Percentiles rank a stretch among this genome's conserved stretches.
Evolutionary conservation across 2,797 vertebrate species (phyloP).

Genomic region (Neopelma chrysocephalum): DNA sequence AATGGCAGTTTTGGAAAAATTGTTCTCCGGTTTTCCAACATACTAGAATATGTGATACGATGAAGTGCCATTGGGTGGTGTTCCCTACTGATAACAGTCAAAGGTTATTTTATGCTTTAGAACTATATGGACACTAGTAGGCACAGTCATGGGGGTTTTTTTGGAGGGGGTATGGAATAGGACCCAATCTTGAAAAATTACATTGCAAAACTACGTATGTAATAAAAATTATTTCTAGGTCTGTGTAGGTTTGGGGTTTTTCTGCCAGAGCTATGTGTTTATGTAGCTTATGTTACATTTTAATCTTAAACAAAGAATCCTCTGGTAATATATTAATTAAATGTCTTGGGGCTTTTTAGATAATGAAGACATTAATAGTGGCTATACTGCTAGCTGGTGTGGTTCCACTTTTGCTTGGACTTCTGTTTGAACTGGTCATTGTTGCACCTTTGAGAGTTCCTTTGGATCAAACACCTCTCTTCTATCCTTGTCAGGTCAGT

Average conservation of each 20-base stretch:
- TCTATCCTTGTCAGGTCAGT: slow-evolving; percentile 98
- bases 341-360: slow-evolving; percentile 73
- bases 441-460: slow-evolving; percentile 96
- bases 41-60: background rate
- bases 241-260: background rate
- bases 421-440: slow-evolving; percentile 96
- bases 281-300: background rate
- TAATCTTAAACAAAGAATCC: background rate
- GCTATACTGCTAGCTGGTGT: slow-evolving; percentile 93
- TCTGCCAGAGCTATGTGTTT: background rate
- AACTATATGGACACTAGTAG: background rate
- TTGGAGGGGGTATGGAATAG: background rate
- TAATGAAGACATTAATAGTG: slow-evolving; percentile 95
- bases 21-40: background rate
- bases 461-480: slow-evolving; percentile 96
- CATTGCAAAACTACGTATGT: background rate
- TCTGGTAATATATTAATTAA: background rate
- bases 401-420: slow-evolving; percentile 91
- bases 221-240: background rate
- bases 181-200: background rate
- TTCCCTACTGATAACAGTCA: background rate
- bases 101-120: background rate
- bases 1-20: background rate
- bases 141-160: background rate
- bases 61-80: background rate